Evolutionary conservation across 2,888 invertebrate species (phyloP).

Genomic region (Drosophila mimetica): DNA sequence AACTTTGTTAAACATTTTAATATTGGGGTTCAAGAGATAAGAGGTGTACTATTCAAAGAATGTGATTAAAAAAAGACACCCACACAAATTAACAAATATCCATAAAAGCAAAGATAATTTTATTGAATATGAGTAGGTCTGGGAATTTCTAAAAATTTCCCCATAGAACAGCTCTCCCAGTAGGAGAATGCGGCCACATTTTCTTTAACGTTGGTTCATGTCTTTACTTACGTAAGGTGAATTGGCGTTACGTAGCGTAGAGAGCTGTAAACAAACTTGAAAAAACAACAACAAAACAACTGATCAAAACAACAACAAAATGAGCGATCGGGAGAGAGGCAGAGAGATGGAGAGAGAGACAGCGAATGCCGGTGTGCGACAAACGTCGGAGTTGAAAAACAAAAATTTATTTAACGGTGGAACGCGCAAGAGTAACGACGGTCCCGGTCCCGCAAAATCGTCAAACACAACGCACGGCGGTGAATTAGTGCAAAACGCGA

Average conservation of each 20-base stretch:
- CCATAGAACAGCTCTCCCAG: too few species aligned
- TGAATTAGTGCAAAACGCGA: slow-evolving; percentile 70
- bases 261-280: slow-evolving; percentile 63
- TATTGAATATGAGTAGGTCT: too few species aligned
- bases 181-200: too few species aligned
- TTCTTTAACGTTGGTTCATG: not conserved
- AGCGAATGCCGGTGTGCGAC: slow-evolving; percentile 48
- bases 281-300: slow-evolving; percentile 47
- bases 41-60: too few species aligned
- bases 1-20: too few species aligned
- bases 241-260: slow-evolving; percentile 6
- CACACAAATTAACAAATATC: too few species aligned
- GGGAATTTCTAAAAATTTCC: too few species aligned
- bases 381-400: slow-evolving; percentile 60
- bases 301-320: slow-evolving; percentile 39
- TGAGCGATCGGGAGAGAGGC: slow-evolving; percentile 55
- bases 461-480: slow-evolving; percentile 43
- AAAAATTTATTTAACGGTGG: slow-evolving; percentile 83
- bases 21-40: too few species aligned
- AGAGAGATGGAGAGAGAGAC: slow-evolving; percentile 36
- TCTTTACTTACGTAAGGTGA: too few species aligned
- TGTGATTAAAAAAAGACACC: too few species aligned
- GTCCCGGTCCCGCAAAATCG: slow-evolving; percentile 48
- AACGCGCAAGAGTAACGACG: slow-evolving; percentile 80
- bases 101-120: too few species aligned